Evolutionary conservation across 2,113 vertebrate genomes (phyloP), one percentile per base, ranked within the genome.

Genomic region (Pavo muticus): DNA sequence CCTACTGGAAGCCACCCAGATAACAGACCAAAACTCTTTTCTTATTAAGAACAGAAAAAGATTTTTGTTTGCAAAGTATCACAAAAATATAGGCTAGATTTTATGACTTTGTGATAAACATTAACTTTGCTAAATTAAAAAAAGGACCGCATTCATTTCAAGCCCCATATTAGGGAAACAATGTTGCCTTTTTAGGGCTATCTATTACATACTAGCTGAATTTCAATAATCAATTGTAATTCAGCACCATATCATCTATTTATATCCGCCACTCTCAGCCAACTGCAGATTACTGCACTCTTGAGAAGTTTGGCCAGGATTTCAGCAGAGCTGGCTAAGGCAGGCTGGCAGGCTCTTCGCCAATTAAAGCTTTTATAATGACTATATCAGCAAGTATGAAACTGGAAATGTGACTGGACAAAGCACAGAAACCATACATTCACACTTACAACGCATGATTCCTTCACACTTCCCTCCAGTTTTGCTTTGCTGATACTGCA

Each of bases 211-310:
- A 79, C 78, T 30, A 87, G 54, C 63, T 84, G 90, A 81, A 95
- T 91, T 81, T 96, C 81, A 93, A 76, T 79, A 89, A 89, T 54
- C 40, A 82, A 89, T 93, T 95, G 84, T 91, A 91, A 96, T 94
- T 96, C 88, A 95, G 86, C 67, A 88, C 86, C 94, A 76, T 88
- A 88, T 88, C 52, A 90, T 91, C 92, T 95, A 95, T 95, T 96
- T 96, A 94, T 95, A 88, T 47, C 37, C 5, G 0, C 73, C 1
- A 1, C 30, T 78, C 63, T 82, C 71, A 68, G 90, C 91, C 91
- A 97, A 89, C 69, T 75, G 87, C 87, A 87, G 56, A 74, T 93
- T 93, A 89, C 60, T 79, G 67, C 77, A 70, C 83, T 85, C 71
- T 83, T 83, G 60, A 82, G 80, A 91, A 91, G 72, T 92, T 65